Evolutionary conservation across 2,797 vertebrate species (phyloP).

Genomic region (Alfaro cultratus): DNA sequence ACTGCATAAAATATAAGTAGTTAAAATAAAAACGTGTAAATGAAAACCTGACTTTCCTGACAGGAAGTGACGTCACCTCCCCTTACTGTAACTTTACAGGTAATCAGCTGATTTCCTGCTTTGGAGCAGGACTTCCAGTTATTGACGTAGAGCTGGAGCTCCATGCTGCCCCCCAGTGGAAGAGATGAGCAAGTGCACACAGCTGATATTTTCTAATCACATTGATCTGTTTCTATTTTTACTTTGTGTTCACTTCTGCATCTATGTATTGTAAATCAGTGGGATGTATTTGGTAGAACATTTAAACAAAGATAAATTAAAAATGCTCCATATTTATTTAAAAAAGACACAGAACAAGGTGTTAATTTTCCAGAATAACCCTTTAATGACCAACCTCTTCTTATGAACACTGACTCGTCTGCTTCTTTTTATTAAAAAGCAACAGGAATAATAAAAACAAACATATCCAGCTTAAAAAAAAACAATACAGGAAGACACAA

Average conservation of each 20-base stretch:
- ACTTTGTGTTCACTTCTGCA: not conserved
- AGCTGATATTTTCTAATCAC: not conserved
- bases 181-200: not conserved
- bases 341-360: not conserved
- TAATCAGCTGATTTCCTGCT: not conserved
- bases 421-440: not conserved
- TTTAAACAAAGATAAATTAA: not conserved
- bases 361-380: not conserved
- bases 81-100: not conserved
- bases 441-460: not conserved
- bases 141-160: not conserved
- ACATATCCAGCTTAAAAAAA: not conserved
- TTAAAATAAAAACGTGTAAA: not conserved
- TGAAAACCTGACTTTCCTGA: not conserved
- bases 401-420: not conserved
- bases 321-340: not conserved
- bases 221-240: not conserved
- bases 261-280: not conserved
- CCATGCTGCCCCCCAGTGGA: not conserved
- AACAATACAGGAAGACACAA: not conserved
- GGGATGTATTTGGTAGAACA: not conserved
- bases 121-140: no score
- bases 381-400: not conserved
- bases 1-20: not conserved
- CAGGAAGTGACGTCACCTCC: not conserved